Conservation (phyloP, 2,113 vertebrate species). For the Hassar affinis region DNA sequence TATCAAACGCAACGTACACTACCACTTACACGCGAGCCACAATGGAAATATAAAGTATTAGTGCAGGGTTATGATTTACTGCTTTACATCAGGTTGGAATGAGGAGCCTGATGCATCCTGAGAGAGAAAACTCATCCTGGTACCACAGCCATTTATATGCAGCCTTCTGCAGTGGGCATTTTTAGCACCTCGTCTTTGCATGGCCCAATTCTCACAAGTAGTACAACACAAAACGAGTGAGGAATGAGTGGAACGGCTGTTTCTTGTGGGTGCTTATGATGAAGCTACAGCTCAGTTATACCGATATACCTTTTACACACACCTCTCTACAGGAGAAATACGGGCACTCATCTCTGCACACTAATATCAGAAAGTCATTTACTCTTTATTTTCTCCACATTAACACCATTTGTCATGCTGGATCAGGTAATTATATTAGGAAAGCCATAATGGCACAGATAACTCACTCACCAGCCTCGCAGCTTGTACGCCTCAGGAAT, state of each 20-base stretch:
- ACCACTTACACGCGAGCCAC: slow-evolving; percentile 28
- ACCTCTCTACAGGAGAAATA: not conserved
- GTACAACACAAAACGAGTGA: slow-evolving; percentile 10
- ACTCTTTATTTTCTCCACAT: not conserved
- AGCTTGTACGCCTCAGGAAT: slow-evolving; percentile 93
- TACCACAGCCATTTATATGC: slow-evolving; percentile 55
- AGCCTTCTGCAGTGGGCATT: slow-evolving; percentile 55
- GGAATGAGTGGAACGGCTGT: not conserved
- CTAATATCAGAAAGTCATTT: not conserved
- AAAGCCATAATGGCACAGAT: not conserved
- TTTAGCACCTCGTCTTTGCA: slow-evolving; percentile 36
- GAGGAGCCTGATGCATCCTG: slow-evolving; percentile 39
- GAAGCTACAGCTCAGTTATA: not conserved
- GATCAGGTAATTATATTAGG: slow-evolving; percentile 11
- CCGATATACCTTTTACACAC: not conserved
- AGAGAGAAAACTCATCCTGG: slow-evolving; percentile 65
- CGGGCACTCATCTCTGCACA: not conserved
- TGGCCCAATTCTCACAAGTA: slow-evolving; percentile 41
- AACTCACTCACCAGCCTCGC: slow-evolving; percentile 84
- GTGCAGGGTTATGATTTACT: slow-evolving; percentile 63
- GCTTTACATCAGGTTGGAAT: slow-evolving; percentile 58
- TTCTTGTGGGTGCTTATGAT: too few species aligned
- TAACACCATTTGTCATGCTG: not conserved
- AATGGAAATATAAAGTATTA: slow-evolving; percentile 40
- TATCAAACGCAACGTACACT: not conserved